Percentiles rank a stretch among this genome's conserved stretches.
phyloP scores from a whole-genome alignment of 2,797 vertebrate genomes.

The Gymnopithys bicolor region DNA sequence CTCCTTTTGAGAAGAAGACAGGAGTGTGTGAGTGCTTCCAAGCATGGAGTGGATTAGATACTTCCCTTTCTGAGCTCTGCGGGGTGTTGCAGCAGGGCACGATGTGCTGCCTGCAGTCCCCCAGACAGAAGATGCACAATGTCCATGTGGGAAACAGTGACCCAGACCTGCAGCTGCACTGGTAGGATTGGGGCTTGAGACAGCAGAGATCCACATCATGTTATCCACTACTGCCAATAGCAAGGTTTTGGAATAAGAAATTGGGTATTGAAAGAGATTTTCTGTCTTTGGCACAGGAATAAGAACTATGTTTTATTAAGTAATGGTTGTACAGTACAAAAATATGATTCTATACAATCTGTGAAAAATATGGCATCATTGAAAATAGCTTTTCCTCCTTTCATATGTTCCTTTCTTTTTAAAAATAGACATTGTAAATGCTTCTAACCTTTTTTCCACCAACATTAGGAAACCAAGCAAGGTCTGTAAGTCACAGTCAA shows the following conservation, averaged over 20 bases:
- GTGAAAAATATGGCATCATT: slow-evolving; percentile 11
- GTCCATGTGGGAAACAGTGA: neutral
- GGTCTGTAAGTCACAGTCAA: neutral
- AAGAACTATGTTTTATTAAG: neutral
- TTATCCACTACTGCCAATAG: neutral
- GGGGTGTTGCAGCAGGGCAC: neutral
- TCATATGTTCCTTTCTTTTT: neutral
- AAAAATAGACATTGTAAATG: neutral
- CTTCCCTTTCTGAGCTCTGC: neutral
- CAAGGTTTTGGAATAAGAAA: neutral
- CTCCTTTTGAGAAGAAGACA: neutral
- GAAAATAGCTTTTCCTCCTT: neutral
- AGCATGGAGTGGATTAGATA: neutral
- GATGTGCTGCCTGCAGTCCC: neutral
- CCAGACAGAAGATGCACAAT: neutral
- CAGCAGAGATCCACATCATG: accelerated
- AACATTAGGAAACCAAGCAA: neutral
- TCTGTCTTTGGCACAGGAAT: neutral
- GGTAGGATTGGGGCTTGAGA: neutral
- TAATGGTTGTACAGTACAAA: neutral
- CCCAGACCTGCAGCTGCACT: accelerated
- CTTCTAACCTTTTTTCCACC: neutral
- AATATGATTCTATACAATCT: slow-evolving; percentile 6
- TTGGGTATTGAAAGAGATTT: neutral
- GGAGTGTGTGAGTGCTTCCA: neutral